phyloP scores from a whole-genome alignment of 1,140 invertebrate genomes.

The Atopsyche davidsoni region DNA sequence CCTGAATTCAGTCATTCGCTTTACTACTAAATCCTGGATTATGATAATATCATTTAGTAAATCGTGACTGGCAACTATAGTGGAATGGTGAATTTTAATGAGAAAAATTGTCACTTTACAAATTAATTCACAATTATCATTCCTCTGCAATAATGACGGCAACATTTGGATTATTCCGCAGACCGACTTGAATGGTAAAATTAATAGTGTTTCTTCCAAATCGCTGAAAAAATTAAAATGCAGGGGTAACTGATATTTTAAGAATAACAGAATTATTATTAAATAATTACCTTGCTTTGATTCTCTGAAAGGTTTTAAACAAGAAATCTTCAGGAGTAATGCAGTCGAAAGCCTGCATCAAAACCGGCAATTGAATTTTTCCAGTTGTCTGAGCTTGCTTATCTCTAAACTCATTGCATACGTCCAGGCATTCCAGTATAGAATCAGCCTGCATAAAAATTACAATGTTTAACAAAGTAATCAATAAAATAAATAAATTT shows the following conservation, averaged over 20 bases:
- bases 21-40: conserved; percentile 54
- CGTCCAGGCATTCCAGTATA: conserved; percentile 80
- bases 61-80: conserved; percentile 64
- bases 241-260: conserved; percentile 13
- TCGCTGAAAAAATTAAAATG: conserved; percentile 57
- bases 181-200: conserved; percentile 78
- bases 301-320: conserved; percentile 67
- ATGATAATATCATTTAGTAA: conserved; percentile 65
- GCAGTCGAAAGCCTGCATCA: conserved; percentile 75
- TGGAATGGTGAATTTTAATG: conserved; percentile 77
- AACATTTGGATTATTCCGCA: conserved; percentile 72
- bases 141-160: conserved; percentile 57
- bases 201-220: conserved; percentile 80
- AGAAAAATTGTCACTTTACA: conserved; percentile 73
- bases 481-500: conserved; percentile 2
- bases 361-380: conserved; percentile 53
- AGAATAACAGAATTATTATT: conserved; percentile 5
- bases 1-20: conserved; percentile 56
- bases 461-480: conserved; percentile 8
- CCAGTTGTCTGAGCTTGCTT: conserved; percentile 47
- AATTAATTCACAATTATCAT: conserved; percentile 69
- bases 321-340: conserved; percentile 72
- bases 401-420: conserved; percentile 63
- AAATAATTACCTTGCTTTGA: conserved; percentile 59
- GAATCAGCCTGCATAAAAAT: conserved; percentile 66